Conservation (phyloP, 2,888 invertebrate genomes). For the Mystacides longicornis region DNA sequence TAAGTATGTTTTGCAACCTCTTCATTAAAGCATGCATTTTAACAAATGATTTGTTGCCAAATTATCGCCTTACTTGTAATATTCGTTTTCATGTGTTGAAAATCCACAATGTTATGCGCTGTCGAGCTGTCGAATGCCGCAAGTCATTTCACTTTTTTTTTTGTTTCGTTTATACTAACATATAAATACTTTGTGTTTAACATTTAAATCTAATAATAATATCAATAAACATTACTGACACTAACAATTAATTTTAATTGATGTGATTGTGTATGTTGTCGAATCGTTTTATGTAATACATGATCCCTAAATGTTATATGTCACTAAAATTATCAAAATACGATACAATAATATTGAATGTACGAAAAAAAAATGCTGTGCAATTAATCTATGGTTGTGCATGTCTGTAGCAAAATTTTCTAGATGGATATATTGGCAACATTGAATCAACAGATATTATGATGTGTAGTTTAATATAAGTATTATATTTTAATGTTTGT, state of each 20-base stretch:
- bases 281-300: too few relatives aligned
- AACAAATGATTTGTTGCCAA: background rate
- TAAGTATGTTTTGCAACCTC: background rate
- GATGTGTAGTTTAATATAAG: background rate
- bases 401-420: conserved; percentile 25
- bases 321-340: too few relatives aligned
- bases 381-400: conserved; percentile 21
- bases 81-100: background rate
- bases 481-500: background rate
- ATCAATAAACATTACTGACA: too few relatives aligned
- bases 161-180: background rate
- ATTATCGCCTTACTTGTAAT: conserved; percentile 12
- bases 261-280: too few relatives aligned
- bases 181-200: background rate
- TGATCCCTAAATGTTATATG: too few relatives aligned
- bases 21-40: background rate
- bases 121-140: too few relatives aligned
- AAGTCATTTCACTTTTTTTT: conserved; percentile 4
- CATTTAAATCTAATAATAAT: too few relatives aligned
- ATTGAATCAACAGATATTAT: conserved; percentile 16
- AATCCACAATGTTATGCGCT: conserved; percentile 7
- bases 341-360: background rate
- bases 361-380: background rate
- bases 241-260: too few relatives aligned
- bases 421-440: conserved; percentile 23